Percentiles rank a stretch among this genome's conserved stretches.
These are phyloP conservation scores for Tenebrio molitor DNA, from an alignment of 1,140 invertebrate species.

Conservation along the genomic window DNA sequence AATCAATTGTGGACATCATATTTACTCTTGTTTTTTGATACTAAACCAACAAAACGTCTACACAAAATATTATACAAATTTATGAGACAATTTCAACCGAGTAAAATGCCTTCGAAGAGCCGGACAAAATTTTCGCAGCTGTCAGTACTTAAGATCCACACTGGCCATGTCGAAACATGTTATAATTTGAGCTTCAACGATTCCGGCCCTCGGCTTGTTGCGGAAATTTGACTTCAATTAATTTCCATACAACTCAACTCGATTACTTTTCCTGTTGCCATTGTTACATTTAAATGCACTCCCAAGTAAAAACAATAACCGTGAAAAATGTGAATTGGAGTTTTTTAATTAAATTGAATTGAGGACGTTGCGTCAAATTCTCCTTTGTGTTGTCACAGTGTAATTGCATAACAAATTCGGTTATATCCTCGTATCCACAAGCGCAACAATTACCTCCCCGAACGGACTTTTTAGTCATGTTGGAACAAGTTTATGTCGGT, in stretches of 20 bases:
- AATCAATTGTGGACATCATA: too few species aligned
- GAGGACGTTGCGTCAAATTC: not conserved
- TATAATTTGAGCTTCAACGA: too few species aligned
- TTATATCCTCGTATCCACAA: slow-evolving; percentile 6
- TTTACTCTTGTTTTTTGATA: too few species aligned
- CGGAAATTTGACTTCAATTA: too few species aligned
- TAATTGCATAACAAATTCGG: slow-evolving; percentile 34
- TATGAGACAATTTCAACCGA: too few species aligned
- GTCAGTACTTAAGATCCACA: too few species aligned
- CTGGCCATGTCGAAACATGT: too few species aligned
- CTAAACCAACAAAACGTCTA: too few species aligned
- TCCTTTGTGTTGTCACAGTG: slow-evolving; percentile 4
- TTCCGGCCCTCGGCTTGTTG: too few species aligned
- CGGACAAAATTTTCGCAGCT: too few species aligned
- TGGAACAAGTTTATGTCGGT: not conserved
- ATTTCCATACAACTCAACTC: slow-evolving; percentile 4
- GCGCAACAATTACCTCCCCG: slow-evolving; percentile 21
- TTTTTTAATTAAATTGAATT: slow-evolving; percentile 22
- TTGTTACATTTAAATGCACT: not conserved
- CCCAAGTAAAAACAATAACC: slow-evolving; percentile 16
- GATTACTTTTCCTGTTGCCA: slow-evolving; percentile 6
- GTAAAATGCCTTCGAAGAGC: too few species aligned
- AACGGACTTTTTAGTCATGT: slow-evolving; percentile 15
- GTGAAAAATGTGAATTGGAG: slow-evolving; percentile 6
- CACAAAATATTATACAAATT: too few species aligned